Conservation (phyloP, 1,140 invertebrate genomes). For the Temnothorax nylanderi region DNA sequence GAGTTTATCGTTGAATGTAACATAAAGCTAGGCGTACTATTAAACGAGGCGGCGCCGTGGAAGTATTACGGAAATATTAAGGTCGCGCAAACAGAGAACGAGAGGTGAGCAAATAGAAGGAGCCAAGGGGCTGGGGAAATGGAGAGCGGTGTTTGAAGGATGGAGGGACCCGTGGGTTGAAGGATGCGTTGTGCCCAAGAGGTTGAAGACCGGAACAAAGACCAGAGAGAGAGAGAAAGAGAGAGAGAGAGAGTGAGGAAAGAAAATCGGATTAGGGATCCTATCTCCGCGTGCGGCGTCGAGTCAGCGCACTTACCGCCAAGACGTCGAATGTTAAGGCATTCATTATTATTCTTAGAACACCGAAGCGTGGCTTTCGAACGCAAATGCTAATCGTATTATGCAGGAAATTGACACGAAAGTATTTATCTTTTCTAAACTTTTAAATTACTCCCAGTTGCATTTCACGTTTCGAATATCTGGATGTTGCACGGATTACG, state of each 20-base stretch:
- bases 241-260: background rate
- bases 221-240: background rate
- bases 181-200: slow-evolving; percentile 37
- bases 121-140: background rate
- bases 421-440: background rate
- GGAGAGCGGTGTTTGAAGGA: slow-evolving; percentile 18
- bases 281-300: background rate
- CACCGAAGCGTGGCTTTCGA: background rate
- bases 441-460: no score
- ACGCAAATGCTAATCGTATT: background rate
- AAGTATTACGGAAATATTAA: slow-evolving; percentile 60
- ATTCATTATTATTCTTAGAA: slow-evolving; percentile 11
- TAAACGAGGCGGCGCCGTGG: slow-evolving; percentile 18
- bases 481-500: background rate
- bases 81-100: slow-evolving; percentile 44
- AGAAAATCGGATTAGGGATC: slow-evolving; percentile 49
- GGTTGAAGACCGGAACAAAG: slow-evolving; percentile 38
- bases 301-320: background rate
- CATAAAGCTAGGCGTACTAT: slow-evolving; percentile 8
- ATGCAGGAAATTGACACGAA: background rate
- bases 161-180: slow-evolving; percentile 3
- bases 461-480: no score
- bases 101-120: slow-evolving; percentile 23
- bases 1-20: slow-evolving; percentile 4
- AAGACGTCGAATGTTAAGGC: background rate